phyloP scores from a whole-genome alignment of 1,140 invertebrate genomes.

The Cotesia glomerata region DNA sequence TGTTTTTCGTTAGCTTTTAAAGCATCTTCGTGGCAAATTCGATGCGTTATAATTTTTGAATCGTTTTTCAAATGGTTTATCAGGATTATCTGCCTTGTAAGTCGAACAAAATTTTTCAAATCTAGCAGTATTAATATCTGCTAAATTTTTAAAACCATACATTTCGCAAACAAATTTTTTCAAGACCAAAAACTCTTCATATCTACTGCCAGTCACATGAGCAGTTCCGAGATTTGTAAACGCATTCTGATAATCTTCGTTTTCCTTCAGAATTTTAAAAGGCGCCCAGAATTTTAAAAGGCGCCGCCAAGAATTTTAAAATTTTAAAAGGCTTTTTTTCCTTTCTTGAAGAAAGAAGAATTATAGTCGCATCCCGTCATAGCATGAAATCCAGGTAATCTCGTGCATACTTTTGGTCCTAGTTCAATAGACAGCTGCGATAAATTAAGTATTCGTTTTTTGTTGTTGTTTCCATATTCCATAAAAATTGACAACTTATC shows the following conservation, averaged over 20 bases:
- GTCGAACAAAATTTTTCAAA: background rate
- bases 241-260: background rate
- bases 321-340: no score
- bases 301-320: no score
- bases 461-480: background rate
- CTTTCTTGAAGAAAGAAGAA: background rate
- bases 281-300: background rate
- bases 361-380: background rate
- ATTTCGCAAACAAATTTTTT: background rate
- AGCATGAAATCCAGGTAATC: background rate
- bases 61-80: no score
- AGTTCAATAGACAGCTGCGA: background rate
- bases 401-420: background rate
- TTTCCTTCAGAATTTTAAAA: background rate
- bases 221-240: background rate
- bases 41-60: background rate
- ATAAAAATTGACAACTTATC: background rate
- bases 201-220: background rate
- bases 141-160: background rate
- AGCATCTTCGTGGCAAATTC: background rate
- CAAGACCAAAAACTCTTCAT: background rate
- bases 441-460: background rate
- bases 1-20: no score
- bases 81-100: no score
- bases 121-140: background rate